Base-by-base conservation (phyloP, 2,888 invertebrate genomes). In the Meiosimyza decipiens region DNA sequence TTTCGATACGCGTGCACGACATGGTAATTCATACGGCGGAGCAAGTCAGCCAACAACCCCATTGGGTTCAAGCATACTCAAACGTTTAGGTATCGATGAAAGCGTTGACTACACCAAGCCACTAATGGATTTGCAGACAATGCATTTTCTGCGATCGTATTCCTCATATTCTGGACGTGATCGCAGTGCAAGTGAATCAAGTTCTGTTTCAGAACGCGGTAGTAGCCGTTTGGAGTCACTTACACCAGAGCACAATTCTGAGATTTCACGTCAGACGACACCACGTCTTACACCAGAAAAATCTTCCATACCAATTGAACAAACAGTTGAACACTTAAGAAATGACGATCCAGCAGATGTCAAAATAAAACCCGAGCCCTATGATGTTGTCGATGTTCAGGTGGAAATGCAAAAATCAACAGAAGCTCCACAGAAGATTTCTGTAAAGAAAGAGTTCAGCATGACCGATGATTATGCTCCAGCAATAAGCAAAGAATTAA, bases 41-140 rank as follows among this genome's bases (percentile, higher is more conserved):
- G 40, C 73, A 22, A 84, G 86, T 6, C 81, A 87, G 2, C 79
- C 84, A 11, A 91, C 92, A 51, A 93, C 95, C 1, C 94, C 95
- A 0, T 92, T 95, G 82, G 96, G 96, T 49, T 95, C 96, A 22
- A 96, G 96, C 85, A 97, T 97, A 83, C 88, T 97, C 64, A 96
- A 96, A 84, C 91, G 97, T 75, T 88, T 97, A 80, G 97, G 97
- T 69, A 97, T 97, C 84, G 97, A 97, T 84, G 97, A 97, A 87
- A 95, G 94, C 85, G 95, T 95, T 74, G 96, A 96, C 86, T 96
- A 96, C 84, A 96, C 96, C 6, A 96, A 96, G 86, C 96, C 96
- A 0, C 86, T 96, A 74, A 95, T 96, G 75, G 96, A 96, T 83
- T 91, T 94, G 3, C 95, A 95, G 84, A 94, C 95, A 0, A 94